Percentiles rank a stretch among this genome's conserved stretches.
These are phyloP conservation scores for Rugalucina vietnamica DNA, from an alignment of 2,888 invertebrate species.

Conservation along the genomic window DNA sequence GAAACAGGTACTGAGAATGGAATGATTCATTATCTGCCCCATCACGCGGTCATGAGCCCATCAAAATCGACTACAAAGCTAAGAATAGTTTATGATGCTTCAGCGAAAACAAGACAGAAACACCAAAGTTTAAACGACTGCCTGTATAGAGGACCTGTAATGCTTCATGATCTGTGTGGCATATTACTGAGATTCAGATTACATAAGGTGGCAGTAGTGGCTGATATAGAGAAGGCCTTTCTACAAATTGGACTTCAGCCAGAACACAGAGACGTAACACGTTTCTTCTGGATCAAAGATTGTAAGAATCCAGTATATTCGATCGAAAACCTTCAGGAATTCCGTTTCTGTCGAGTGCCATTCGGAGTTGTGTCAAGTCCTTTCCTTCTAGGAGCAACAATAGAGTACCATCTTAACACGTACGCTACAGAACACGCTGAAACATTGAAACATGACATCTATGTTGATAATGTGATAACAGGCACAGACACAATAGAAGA, in stretches of 20 bases:
- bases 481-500: slow-evolving; percentile 17
- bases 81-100: slow-evolving; percentile 25
- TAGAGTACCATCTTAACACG: slow-evolving; percentile 12
- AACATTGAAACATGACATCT: slow-evolving; percentile 10
- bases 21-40: background rate
- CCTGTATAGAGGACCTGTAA: slow-evolving; percentile 23
- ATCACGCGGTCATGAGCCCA: slow-evolving; percentile 13
- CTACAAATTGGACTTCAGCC: slow-evolving; percentile 30
- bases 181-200: slow-evolving; percentile 23
- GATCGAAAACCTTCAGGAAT: background rate
- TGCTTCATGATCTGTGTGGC: slow-evolving; percentile 26
- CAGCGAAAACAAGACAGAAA: slow-evolving; percentile 12
- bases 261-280: slow-evolving; percentile 21
- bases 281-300: slow-evolving; percentile 37
- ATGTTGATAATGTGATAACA: slow-evolving; percentile 39
- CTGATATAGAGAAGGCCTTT: slow-evolving; percentile 42
- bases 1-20: background rate
- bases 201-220: background rate
- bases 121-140: slow-evolving; percentile 33
- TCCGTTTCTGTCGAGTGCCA: slow-evolving; percentile 2
- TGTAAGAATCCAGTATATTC: background rate
- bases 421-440: background rate
- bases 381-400: slow-evolving; percentile 16
- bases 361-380: slow-evolving; percentile 12
- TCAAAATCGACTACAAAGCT: slow-evolving; percentile 3